phyloP scores from a whole-genome alignment of 1,140 invertebrate genomes.

The Plectus sambesii region DNA sequence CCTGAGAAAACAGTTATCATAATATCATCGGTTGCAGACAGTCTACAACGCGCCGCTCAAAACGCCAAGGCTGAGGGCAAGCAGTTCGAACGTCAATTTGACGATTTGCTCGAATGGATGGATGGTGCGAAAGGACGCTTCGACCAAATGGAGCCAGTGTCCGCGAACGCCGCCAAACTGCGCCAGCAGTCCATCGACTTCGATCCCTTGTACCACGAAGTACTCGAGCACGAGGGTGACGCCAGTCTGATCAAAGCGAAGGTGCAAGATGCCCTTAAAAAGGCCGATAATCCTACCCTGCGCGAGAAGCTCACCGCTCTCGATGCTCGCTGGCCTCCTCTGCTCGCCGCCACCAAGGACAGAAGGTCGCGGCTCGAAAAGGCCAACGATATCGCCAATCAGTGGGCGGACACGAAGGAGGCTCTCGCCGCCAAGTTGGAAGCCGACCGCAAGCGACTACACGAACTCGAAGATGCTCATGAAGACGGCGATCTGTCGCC shows the following conservation, averaged over 20 bases:
- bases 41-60: too few species aligned
- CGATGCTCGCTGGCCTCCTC: conserved; percentile 15
- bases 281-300: conserved; percentile 52
- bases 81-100: too few species aligned
- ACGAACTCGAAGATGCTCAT: conserved; percentile 7
- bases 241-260: conserved; percentile 85
- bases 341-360: conserved; percentile 17
- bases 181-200: conserved; percentile 15
- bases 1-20: too few species aligned
- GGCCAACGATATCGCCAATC: conserved; percentile 11
- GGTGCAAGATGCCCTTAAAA: conserved; percentile 62
- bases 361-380: conserved; percentile 19
- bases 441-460: conserved; percentile 14
- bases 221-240: conserved; percentile 77
- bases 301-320: conserved; percentile 55
- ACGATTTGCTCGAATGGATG: too few species aligned
- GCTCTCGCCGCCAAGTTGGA: conserved; percentile 1
- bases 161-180: conserved; percentile 48
- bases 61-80: too few species aligned
- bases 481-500: conserved; percentile 9
- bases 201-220: conserved; percentile 68
- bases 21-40: too few species aligned
- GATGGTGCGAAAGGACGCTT: too few species aligned
- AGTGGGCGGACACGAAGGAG: conserved; percentile 14
- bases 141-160: conserved; percentile 75